A percentile compares a stretch with the other conserved stretches of the same genome.
phyloP scores from a whole-genome alignment of 2,888 invertebrate genomes.

The Agrotis exclamationis region DNA sequence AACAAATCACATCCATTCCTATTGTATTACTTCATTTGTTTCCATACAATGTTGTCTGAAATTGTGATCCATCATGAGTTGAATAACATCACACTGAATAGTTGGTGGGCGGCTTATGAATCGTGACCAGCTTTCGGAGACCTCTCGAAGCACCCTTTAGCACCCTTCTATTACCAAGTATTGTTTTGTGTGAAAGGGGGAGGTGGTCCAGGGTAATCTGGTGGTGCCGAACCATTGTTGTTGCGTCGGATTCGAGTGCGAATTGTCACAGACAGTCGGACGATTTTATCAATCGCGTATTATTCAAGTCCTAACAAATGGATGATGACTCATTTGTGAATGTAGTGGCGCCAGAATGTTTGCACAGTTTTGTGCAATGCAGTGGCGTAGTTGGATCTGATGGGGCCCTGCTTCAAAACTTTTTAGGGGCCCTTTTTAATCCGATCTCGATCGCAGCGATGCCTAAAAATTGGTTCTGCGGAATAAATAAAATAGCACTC shows the following conservation, averaged over 20 bases:
- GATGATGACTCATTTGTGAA: slow-evolving; percentile 80
- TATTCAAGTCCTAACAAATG: slow-evolving; percentile 84
- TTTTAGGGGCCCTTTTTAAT: no score
- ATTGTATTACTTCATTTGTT: slow-evolving; percentile 84
- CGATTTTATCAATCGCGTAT: slow-evolving; percentile 88
- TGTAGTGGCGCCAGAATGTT: slow-evolving; percentile 60
- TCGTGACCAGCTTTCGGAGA: slow-evolving; percentile 74
- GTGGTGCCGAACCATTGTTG: slow-evolving; percentile 82
- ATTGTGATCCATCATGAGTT: slow-evolving; percentile 88
- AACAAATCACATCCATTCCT: slow-evolving; percentile 71
- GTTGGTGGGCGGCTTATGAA: slow-evolving; percentile 83
- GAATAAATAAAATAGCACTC: no score
- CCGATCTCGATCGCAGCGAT: no score
- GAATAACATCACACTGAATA: slow-evolving; percentile 87
- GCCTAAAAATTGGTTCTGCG: no score
- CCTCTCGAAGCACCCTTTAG: slow-evolving; percentile 73
- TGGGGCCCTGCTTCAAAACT: no score
- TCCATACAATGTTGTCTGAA: slow-evolving; percentile 87
- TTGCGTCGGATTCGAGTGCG: slow-evolving; percentile 86
- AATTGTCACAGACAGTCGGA: slow-evolving; percentile 87
- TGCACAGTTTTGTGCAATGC: slow-evolving; percentile 51
- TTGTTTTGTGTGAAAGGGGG: slow-evolving; percentile 69
- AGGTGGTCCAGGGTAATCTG: slow-evolving; percentile 72
- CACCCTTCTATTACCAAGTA: slow-evolving; percentile 64
- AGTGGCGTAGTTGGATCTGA: no score